phyloP scores from a whole-genome alignment of 1,140 invertebrate genomes.

The Drosophila pseudoobscura region DNA sequence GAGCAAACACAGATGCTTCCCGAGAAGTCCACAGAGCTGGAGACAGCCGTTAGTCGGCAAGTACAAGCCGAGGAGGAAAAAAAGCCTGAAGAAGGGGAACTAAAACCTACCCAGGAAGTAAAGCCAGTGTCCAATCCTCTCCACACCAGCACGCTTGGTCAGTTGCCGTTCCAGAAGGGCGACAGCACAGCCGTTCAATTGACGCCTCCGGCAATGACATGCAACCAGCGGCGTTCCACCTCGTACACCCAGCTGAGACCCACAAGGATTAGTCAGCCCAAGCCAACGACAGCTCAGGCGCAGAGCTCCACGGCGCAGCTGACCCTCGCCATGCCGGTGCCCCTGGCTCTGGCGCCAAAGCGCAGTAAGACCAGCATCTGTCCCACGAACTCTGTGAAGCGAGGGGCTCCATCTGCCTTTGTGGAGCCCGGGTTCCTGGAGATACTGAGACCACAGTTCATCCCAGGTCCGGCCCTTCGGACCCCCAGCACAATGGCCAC shows the following conservation, averaged over 20 bases:
- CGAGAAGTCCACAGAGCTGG: background rate
- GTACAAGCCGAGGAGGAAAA: background rate
- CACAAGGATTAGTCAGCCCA: slow-evolving; percentile 74
- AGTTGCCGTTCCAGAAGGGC: slow-evolving; percentile 19
- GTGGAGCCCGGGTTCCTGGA: slow-evolving; percentile 93
- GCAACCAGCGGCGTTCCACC: slow-evolving; percentile 67
- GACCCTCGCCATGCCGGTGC: slow-evolving; percentile 67
- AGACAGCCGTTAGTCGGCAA: background rate
- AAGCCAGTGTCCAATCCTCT: slow-evolving; percentile 1
- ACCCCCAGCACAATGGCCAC: slow-evolving; percentile 84
- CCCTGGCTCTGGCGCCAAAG: slow-evolving; percentile 66
- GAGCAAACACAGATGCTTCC: background rate
- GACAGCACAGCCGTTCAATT: slow-evolving; percentile 7
- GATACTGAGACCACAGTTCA: slow-evolving; percentile 93
- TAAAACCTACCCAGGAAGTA: background rate
- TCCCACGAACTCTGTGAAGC: slow-evolving; percentile 67
- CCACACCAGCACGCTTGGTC: slow-evolving; percentile 20
- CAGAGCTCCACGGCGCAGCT: slow-evolving; percentile 65
- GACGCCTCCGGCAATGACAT: slow-evolving; percentile 50
- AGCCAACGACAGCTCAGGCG: slow-evolving; percentile 69
- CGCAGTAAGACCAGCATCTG: slow-evolving; percentile 79
- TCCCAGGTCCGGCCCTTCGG: slow-evolving; percentile 90
- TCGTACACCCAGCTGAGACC: slow-evolving; percentile 69
- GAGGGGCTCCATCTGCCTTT: slow-evolving; percentile 57
- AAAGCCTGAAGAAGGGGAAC: background rate